Conservation (phyloP, 1,140 invertebrate species). For the Gryllus bimaculatus region DNA sequence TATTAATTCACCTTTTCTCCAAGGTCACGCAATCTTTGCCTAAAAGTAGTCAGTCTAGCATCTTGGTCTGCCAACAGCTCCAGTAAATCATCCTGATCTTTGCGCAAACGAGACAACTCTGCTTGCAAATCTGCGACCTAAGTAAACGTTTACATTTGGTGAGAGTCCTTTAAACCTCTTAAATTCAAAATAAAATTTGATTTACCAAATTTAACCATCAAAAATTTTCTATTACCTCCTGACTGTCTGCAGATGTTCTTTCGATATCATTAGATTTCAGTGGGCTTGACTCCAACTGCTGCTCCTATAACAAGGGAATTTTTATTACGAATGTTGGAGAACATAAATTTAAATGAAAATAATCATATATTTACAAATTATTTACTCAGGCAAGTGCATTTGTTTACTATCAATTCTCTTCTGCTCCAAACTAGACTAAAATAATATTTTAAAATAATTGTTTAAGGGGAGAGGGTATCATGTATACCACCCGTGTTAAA, state of each 20-base stretch:
- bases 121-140: slow-evolving; percentile 25
- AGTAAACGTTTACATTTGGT: background rate
- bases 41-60: slow-evolving; percentile 59
- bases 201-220: background rate
- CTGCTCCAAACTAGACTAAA: too few relatives aligned
- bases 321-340: background rate
- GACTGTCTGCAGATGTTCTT: background rate
- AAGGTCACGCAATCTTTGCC: slow-evolving; percentile 53
- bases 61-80: slow-evolving; percentile 79
- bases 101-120: slow-evolving; percentile 60
- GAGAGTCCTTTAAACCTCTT: too few relatives aligned
- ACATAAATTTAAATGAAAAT: background rate
- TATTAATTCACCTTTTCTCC: slow-evolving; percentile 49
- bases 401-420: too few relatives aligned
- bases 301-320: background rate
- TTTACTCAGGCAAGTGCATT: too few relatives aligned
- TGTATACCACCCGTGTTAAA: too few relatives aligned
- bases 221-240: background rate
- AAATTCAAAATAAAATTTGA: background rate
- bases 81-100: slow-evolving; percentile 85
- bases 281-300: background rate
- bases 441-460: too few relatives aligned
- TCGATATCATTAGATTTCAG: background rate
- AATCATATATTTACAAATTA: background rate
- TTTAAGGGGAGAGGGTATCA: too few relatives aligned